These are phyloP conservation scores for Ophioninae sp. DNA, from an alignment of 2,888 invertebrate species.

Conservation along the genomic window DNA sequence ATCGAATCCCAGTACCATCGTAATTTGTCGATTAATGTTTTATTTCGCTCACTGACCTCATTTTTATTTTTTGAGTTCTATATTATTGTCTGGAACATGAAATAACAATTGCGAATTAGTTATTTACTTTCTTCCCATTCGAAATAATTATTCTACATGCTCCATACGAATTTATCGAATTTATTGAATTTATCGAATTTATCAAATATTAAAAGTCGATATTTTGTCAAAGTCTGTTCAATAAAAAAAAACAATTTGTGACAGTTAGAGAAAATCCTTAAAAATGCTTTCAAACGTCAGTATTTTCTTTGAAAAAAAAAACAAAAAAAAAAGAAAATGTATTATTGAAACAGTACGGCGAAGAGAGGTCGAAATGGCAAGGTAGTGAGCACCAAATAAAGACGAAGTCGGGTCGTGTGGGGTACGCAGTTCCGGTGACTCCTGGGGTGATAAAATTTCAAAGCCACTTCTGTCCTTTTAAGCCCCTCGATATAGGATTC, in stretches of 20 bases:
- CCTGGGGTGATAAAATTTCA: slow-evolving; percentile 48
- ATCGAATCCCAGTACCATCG: too few relatives aligned
- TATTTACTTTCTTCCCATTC: background rate
- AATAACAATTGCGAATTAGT: background rate
- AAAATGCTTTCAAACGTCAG: background rate
- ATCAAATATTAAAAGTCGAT: background rate
- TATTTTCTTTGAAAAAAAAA: background rate
- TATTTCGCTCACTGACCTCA: too few relatives aligned
- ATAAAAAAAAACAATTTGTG: background rate
- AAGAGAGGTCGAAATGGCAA: slow-evolving; percentile 18
- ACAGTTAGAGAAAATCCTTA: background rate
- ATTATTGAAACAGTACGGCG: background rate
- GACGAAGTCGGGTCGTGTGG: slow-evolving; percentile 18
- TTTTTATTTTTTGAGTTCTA: too few relatives aligned
- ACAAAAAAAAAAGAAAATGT: background rate
- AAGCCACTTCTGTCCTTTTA: slow-evolving; percentile 54
- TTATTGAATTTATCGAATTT: too few relatives aligned
- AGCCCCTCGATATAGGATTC: slow-evolving; percentile 40
- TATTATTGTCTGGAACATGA: too few relatives aligned
- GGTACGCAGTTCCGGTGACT: slow-evolving; percentile 19
- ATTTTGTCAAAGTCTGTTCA: background rate
- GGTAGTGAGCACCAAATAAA: slow-evolving; percentile 14
- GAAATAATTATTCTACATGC: background rate
- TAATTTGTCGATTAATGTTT: too few relatives aligned
- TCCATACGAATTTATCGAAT: background rate